These are phyloP conservation scores for Harpagoxenus sublaevis DNA, from an alignment of 2,888 invertebrate species.

Conservation along the genomic window DNA sequence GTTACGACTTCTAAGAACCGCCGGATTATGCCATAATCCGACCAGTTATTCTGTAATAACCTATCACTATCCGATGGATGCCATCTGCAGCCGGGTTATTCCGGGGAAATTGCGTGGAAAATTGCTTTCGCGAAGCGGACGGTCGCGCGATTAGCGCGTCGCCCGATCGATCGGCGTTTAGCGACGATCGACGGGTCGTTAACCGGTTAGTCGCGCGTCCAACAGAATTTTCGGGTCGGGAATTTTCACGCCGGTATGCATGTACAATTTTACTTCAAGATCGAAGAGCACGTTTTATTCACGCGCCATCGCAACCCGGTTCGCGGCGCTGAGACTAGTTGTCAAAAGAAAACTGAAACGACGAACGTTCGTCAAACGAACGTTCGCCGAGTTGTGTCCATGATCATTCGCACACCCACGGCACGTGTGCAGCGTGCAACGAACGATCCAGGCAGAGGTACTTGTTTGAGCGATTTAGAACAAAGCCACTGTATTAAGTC, in stretches of 20 bases:
- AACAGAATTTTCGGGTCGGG: background rate
- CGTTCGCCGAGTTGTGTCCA: conserved; percentile 14
- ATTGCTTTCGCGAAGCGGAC: conserved; percentile 26
- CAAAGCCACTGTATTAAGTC: conserved; percentile 60
- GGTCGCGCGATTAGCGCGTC: conserved; percentile 3
- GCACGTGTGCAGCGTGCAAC: conserved; percentile 21
- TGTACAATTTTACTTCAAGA: background rate
- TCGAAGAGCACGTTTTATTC: background rate
- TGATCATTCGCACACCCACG: conserved; percentile 15
- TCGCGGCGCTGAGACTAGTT: conserved; percentile 39
- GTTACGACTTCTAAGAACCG: conserved; percentile 39
- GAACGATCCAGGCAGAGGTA: conserved; percentile 33
- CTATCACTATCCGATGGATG: conserved; percentile 39
- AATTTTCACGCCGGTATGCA: conserved; percentile 9
- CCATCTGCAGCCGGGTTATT: conserved; percentile 43
- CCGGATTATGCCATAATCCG: conserved; percentile 43
- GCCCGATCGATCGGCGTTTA: conserved; percentile 37
- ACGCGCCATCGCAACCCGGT: background rate
- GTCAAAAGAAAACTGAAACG: background rate
- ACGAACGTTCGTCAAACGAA: conserved; percentile 6
- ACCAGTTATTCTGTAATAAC: conserved; percentile 45
- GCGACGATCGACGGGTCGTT: conserved; percentile 30
- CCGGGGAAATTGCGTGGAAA: conserved; percentile 54
- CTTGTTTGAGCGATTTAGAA: conserved; percentile 51
- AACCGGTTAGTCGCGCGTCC: conserved; percentile 15